Evolutionary conservation across 2,113 vertebrate genomes (phyloP), one percentile per base, ranked within the genome.

Genomic region (Proterorhinus semilunaris): DNA sequence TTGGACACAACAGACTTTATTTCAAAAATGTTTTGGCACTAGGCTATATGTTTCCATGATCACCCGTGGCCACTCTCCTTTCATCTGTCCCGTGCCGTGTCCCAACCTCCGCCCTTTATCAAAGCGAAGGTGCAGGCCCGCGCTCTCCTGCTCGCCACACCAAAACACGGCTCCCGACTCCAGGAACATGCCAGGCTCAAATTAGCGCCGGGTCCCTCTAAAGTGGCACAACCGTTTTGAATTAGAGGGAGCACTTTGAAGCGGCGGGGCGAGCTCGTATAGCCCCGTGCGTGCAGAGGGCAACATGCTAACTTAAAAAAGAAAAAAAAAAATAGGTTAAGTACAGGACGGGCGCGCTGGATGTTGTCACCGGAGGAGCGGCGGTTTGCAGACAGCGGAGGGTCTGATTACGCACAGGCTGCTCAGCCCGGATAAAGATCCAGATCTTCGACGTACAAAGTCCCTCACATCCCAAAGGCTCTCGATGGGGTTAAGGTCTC

Each of bases 201-300:
- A 91, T 92, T 87, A 88, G 89, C 69, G 74, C 78, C 78, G 8
- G 69, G 80, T 51, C 84, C 88, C 91, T 92, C 91, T 87, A 91
- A 51, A 91, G 91, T 87, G 85, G 84, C 87, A 87, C 85, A 87
- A 86, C 91, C 85, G 87, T 86, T 90, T 91, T 79, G 90, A 89
- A 91, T 92, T 91, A 91, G 88, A 87, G 87, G 79, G 86, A 75
- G 71, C 83, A 84, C 90, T 93, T 91, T 93, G 88, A 91, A 87
- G 86, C 87, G 63, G 21, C 87, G 76, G 86, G 89, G 87, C 85
- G 77, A 71, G 86, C 82, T 88, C 78, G 87, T 21, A 21, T 21
- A 21, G 85, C 79, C 86, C 88, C 73, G 72, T 83, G 85, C 80
- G 78, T 82, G 74, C 79, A 77, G 64, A 82, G 83, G 78, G 83